phyloP scores from a whole-genome alignment of 2,797 vertebrate genomes.

The Gambelia wislizenii region DNA sequence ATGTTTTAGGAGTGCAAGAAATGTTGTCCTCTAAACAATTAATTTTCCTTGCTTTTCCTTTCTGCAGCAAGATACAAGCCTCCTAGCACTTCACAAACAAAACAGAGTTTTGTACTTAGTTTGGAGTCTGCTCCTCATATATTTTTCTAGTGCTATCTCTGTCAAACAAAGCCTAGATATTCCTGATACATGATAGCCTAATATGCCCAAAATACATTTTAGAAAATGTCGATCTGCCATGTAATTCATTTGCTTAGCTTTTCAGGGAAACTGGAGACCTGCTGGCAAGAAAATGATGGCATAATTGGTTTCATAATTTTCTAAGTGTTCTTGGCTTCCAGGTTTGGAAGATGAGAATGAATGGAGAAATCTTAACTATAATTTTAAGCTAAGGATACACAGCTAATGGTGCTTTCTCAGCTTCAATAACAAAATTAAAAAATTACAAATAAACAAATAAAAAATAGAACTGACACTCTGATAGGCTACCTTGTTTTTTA shows the following conservation, averaged over 20 bases:
- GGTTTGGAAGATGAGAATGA: conserved; percentile 32
- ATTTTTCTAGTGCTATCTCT: not conserved
- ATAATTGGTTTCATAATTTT: conserved; percentile 35
- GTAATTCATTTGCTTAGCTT: conserved; percentile 16
- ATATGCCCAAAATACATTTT: not conserved
- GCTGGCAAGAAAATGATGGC: conserved; percentile 8
- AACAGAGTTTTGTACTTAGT: not conserved
- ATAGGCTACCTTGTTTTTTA: not conserved
- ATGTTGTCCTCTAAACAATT: not conserved
- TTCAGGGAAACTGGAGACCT: not conserved
- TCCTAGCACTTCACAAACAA: not conserved
- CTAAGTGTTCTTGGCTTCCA: conserved; percentile 28
- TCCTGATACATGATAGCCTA: not conserved
- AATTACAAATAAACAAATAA: no score
- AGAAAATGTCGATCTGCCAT: conserved; percentile 31
- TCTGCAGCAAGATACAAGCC: not conserved
- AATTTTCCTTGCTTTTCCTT: not conserved
- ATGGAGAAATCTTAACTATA: conserved; percentile 31
- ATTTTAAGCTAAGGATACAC: conserved; percentile 25
- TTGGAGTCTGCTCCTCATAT: not conserved
- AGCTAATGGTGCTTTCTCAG: not conserved
- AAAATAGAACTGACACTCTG: not conserved
- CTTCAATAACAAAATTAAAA: conserved; percentile 18
- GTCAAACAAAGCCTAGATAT: not conserved
- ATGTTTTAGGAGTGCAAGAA: not conserved